Conservation (phyloP, 2,888 invertebrate genomes). For the Tineola bisselliella region DNA sequence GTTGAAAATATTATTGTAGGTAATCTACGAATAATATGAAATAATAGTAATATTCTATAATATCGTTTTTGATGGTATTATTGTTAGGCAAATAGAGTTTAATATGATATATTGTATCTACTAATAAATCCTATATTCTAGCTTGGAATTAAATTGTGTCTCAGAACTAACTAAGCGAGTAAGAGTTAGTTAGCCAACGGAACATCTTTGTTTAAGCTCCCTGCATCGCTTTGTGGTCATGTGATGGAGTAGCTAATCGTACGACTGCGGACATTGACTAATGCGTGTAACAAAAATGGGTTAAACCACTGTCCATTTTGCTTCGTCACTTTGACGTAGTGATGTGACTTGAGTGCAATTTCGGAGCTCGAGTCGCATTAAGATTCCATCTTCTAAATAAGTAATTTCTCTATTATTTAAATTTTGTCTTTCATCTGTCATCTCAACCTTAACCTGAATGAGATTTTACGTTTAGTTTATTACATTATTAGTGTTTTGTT, state of each 20-base stretch:
- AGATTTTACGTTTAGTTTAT: too few species aligned
- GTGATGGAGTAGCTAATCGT: constrained; percentile 7
- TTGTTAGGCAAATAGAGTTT: background rate
- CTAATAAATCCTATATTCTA: background rate
- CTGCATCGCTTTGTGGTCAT: background rate
- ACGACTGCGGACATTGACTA: constrained; percentile 2
- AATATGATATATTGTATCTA: background rate
- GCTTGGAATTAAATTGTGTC: background rate
- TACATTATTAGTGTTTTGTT: too few species aligned
- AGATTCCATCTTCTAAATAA: too few species aligned
- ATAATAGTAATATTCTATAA: too few species aligned
- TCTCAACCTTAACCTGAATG: too few species aligned
- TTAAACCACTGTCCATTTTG: constrained; percentile 1
- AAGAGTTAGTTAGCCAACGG: background rate
- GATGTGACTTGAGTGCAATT: too few species aligned
- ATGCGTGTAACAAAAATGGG: background rate
- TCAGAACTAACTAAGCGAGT: background rate
- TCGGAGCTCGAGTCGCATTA: too few species aligned
- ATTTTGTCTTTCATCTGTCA: too few species aligned
- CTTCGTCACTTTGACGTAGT: background rate
- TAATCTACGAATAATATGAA: too few species aligned
- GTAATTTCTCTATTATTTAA: too few species aligned
- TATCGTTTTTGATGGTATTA: background rate
- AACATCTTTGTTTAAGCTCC: background rate
- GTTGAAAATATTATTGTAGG: background rate